Evolutionary conservation across 2,113 vertebrate species (phyloP), one percentile per base, ranked within the genome.

Genomic region (Dasyprocta punctata): DNA sequence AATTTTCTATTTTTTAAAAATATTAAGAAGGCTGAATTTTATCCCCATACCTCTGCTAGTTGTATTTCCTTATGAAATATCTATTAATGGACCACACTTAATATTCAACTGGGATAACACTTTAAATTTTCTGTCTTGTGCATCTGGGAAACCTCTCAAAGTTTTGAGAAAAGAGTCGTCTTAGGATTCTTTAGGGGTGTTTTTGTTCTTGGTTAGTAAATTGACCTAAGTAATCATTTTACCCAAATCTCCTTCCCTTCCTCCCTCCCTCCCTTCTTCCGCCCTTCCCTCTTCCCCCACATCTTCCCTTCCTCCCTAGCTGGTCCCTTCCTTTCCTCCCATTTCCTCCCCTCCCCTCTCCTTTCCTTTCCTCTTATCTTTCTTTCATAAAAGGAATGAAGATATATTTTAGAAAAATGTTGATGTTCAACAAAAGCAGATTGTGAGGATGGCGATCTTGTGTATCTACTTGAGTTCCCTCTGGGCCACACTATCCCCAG

Each of bases 201-300:
- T 97, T 96, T 44, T 83, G 26, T 36, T 96, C 30, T 73, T 95
- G 24, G 30, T 81, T 93, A 49, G 61, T 73, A 22, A 41, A 41
- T 28, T 41, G 11, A 44, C n/a, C 13, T 83, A 33, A 86, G 56
- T 24, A 47, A 56, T 85, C 4, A 20, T 89, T 92, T 86, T 94
- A 65, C 58, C 41, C 44, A 90, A 83, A 33, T 22, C 36, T 38
- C 33, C 5, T 56, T 14, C 3, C 24, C 14, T 28, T 14, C 28
- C 14, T 78, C 77, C 28, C 26, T 78, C 44, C 10, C 16, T 33
- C 47, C 12, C 1, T 5, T 2, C 2, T 49, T 56, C 54, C 19
- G 17, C 54, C 54, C 17, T 56, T 56, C 54, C 54, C 54, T 56
- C 4, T 17, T 33, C 10, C 7, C 24, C 22, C 2, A 3, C 13